Percentiles rank a stretch among this genome's conserved stretches.
Evolutionary conservation across 2,888 invertebrate genomes (phyloP).

Genomic region (Formica aserva): DNA sequence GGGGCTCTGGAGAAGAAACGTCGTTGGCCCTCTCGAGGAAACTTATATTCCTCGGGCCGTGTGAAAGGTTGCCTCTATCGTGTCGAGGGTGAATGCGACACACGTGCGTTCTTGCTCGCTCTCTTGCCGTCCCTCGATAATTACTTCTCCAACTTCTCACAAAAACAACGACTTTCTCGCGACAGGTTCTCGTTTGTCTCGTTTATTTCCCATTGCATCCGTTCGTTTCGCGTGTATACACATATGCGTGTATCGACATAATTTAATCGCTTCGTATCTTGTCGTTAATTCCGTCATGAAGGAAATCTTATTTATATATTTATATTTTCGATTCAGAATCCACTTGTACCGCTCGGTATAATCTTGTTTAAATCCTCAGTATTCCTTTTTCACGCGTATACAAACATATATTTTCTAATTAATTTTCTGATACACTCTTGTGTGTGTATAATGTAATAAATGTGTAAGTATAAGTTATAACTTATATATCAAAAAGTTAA

Average conservation of each 20-base stretch:
- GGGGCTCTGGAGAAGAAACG: conserved; percentile 44
- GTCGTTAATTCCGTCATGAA: conserved; percentile 26
- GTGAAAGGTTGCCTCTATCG: conserved; percentile 79
- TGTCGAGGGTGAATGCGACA: conserved; percentile 72
- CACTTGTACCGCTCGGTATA: neutral
- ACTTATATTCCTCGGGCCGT: conserved; percentile 72
- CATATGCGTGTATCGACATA: conserved; percentile 1
- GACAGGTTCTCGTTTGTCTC: conserved; percentile 35
- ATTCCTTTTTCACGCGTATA: conserved; percentile 6
- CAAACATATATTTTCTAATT: conserved; percentile 30
- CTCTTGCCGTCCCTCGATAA: conserved; percentile 64
- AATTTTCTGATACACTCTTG: neutral
- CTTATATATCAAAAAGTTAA: neutral
- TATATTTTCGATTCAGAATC: neutral
- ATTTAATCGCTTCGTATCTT: conserved; percentile 37
- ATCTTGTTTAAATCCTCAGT: neutral
- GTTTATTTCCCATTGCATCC: conserved; percentile 3
- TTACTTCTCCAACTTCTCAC: conserved; percentile 69
- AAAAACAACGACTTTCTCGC: conserved; percentile 26
- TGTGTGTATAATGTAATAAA: neutral
- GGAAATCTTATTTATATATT: conserved; percentile 17
- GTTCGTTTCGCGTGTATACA: neutral
- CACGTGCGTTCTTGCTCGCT: conserved; percentile 74
- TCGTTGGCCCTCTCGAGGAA: conserved; percentile 42
- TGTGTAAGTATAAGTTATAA: neutral